phyloP scores from a whole-genome alignment of 2,888 invertebrate species.

The Trachelus iudaicus region DNA sequence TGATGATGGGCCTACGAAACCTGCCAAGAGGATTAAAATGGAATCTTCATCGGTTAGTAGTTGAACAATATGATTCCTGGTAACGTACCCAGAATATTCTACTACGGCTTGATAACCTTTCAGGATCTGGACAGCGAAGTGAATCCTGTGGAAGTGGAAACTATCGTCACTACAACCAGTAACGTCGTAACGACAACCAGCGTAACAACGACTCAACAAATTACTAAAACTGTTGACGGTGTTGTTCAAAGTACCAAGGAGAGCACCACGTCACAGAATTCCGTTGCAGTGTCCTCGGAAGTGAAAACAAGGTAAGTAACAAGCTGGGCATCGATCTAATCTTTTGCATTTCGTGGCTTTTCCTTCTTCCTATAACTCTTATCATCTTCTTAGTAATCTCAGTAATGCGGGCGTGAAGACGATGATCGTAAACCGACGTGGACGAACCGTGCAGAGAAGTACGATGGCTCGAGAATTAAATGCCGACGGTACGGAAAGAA shows the following conservation, averaged over 20 bases:
- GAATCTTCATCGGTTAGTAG: conserved; percentile 35
- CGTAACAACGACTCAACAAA: conserved; percentile 61
- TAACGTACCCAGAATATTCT: background rate
- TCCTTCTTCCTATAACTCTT: background rate
- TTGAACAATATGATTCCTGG: background rate
- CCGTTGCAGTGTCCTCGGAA: conserved; percentile 54
- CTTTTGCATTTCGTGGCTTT: background rate
- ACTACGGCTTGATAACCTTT: conserved; percentile 45
- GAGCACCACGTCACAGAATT: conserved; percentile 64
- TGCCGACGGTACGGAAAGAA: conserved; percentile 74
- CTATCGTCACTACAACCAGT: conserved; percentile 56
- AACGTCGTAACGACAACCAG: conserved; percentile 63
- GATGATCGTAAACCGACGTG: conserved; percentile 57
- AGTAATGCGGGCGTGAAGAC: conserved; percentile 43
- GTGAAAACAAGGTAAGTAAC: conserved; percentile 34
- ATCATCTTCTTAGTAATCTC: conserved; percentile 15
- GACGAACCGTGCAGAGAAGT: conserved; percentile 57
- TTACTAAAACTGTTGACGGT: conserved; percentile 65
- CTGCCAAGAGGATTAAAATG: conserved; percentile 49
- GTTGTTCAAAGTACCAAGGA: conserved; percentile 68
- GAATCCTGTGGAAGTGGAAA: conserved; percentile 65
- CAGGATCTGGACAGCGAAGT: conserved; percentile 69
- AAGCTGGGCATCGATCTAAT: background rate
- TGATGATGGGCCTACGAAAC: conserved; percentile 26
- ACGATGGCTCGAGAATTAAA: conserved; percentile 69